Evolutionary conservation across 2,797 vertebrate species (phyloP).

Genomic region (Pyrocephalus nanus): DNA sequence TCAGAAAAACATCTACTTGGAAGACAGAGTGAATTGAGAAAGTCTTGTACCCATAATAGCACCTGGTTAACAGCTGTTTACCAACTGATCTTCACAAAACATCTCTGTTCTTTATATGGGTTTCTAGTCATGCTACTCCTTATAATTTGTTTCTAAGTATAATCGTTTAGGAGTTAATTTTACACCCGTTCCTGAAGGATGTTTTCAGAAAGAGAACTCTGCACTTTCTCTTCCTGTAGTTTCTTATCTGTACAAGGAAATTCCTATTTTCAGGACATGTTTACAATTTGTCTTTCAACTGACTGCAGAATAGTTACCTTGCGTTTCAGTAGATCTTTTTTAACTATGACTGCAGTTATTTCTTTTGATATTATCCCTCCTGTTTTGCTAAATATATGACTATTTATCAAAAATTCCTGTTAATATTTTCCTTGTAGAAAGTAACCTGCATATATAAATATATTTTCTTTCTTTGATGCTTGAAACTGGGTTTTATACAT

Average conservation of each 20-base stretch:
- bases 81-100: background rate
- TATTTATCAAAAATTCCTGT: background rate
- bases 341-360: background rate
- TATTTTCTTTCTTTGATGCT: background rate
- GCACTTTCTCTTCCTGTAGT: background rate
- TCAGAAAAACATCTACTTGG: background rate
- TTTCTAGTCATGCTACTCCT: background rate
- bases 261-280: background rate
- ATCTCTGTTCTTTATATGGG: background rate
- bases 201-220: background rate
- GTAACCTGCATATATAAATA: background rate
- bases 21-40: background rate
- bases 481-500: background rate
- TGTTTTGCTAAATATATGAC: background rate
- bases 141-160: background rate
- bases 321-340: background rate
- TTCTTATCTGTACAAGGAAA: background rate
- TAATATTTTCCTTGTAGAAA: background rate
- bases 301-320: background rate
- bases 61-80: background rate
- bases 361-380: background rate
- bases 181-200: background rate
- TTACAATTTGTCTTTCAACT: background rate
- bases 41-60: background rate
- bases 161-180: background rate